phyloP scores from a whole-genome alignment of 2,113 vertebrate species.

The Chlorodrepanis virens region DNA sequence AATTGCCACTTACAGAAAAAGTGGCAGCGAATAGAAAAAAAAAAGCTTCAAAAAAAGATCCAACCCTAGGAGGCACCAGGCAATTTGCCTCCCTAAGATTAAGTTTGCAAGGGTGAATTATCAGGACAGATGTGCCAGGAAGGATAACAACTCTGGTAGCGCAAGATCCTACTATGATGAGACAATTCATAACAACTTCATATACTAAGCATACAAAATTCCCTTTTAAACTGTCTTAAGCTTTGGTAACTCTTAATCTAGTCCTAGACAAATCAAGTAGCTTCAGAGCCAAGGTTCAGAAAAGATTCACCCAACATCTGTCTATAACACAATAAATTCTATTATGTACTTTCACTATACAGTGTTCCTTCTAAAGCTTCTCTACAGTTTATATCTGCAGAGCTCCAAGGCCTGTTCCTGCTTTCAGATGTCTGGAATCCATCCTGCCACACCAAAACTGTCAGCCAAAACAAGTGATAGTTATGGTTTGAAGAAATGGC shows the following conservation, averaged over 20 bases:
- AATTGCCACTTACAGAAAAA: not conserved
- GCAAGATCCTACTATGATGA: not conserved
- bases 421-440: not conserved
- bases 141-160: not conserved
- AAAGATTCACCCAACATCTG: not conserved
- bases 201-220: not conserved
- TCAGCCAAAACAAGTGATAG: not conserved
- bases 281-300: not conserved
- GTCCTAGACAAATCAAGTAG: not conserved
- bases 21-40: not conserved
- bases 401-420: not conserved
- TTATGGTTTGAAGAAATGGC: not conserved
- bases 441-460: not conserved
- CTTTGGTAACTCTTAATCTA: not conserved
- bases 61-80: not conserved
- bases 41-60: not conserved
- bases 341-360: not conserved
- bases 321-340: not conserved
- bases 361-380: not conserved
- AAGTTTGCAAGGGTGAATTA: not conserved
- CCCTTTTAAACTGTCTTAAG: not conserved
- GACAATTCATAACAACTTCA: not conserved
- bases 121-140: not conserved
- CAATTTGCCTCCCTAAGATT: not conserved
- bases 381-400: not conserved